Evolutionary conservation across 2,113 vertebrate genomes (phyloP), one percentile per base, ranked within the genome.

Genomic region (Amblyopsis rosae): DNA sequence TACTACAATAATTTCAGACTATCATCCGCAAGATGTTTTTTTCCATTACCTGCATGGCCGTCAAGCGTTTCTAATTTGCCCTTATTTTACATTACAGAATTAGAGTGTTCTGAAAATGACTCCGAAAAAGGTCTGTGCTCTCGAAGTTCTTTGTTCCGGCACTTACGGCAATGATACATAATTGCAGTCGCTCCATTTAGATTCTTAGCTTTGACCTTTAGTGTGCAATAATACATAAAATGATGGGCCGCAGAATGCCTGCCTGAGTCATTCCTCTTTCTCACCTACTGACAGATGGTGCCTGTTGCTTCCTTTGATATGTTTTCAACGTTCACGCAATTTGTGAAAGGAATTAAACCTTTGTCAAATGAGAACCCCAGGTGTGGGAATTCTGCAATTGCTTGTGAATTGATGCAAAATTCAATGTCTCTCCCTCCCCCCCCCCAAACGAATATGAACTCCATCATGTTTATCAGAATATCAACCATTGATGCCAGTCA

Each of bases 81-180:
- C 82, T 87, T 87, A 86, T 94, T 90, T 86, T 85, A 92, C 85
- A 92, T 92, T 90, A 90, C 91, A 92, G 94, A 91, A 95, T 91
- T 90, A 92, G 79, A 91, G 93, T 91, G 95, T 91, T 94, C 91
- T 77, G 85, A 89, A 95, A 94, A 95, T 91, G 87, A 92, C 88
- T 59, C 87, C 91, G 86, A 93, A 91, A 94, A 94, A 93, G 93
- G 87, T 87, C 89, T 76, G 58, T 75, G 90, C 90, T 93, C 93
- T 94, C 91, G 83, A n/a, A 0, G 7, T 67, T 65, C 73, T 88
- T 87, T 90, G 83, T 87, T 84, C 86, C 73, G 12, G 12, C 91
- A 91, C 91, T 94, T 92, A 85, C 80, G 91, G 89, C 95, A 96
- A 98, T 95, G 89, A 93, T 87, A 92, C 87, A 90, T 96, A 96